Base-by-base conservation (phyloP, 2,113 vertebrate genomes). In the Asarcornis scutulata region DNA sequence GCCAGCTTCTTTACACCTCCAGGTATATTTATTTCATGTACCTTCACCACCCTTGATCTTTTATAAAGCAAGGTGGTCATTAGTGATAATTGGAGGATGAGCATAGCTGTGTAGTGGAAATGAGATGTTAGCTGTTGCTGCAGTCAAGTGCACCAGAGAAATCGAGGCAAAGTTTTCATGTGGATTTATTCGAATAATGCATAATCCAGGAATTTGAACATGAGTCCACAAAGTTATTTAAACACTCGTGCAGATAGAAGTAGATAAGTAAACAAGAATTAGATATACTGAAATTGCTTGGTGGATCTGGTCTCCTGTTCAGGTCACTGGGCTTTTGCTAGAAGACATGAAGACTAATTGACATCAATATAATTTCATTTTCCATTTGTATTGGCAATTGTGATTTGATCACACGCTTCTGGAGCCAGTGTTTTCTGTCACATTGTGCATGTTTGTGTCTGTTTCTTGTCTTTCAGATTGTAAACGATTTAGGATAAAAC, bases 401-500 rank as follows among this genome's bases (percentile, higher is more conserved):
- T 23, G 60, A 60, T 72, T 80, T 44, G 21, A 34, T 67, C 16
- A n/a, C 50, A 31, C 1, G 0, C 52, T 76, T 56, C 18, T 52
- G 29, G n/a, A 42, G 69, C 67, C 40, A 29, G 48, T 52, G 22
- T 62, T 46, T 42, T 66, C 42, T 32, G 68, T 55, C 68, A 25
- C 27, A 11, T 17, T 12, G 2, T 48, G 31, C 2, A 0, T 27
- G 13, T 69, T 71, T 1, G 0, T 32, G 36, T 53, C 56, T 40
- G 29, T 53, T 53, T 69, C 38, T 53, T 75, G 48, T 74, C 31
- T 83, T 87, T 62, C 34, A 52, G 40, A 52, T 4, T 60, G 2
- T 53, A 86, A 56, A 18, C 2, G 1, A 18, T 72, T 73, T 17
- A 67, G 63, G 31, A 27, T 62, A 62, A 62, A 76, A 48, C 17